These are phyloP conservation scores for Ptiloglossa arizonensis DNA, from an alignment of 1,140 invertebrate species.

Conservation along the genomic window DNA sequence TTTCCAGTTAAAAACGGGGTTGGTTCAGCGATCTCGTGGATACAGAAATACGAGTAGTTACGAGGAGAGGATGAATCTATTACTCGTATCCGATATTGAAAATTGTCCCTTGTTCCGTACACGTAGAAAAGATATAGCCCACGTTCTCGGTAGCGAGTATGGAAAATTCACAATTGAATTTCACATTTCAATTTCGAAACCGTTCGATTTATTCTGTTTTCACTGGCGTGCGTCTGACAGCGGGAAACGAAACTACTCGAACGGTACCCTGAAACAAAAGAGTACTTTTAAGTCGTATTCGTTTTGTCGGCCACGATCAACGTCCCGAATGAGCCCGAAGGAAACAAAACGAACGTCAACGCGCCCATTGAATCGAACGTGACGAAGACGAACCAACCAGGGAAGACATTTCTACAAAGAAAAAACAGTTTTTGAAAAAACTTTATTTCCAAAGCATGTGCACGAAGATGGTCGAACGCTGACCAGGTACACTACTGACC, in stretches of 20 bases:
- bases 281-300: conserved; percentile 44
- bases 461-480: too few species aligned
- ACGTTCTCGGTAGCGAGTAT: too few species aligned
- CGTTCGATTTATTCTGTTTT: conserved; percentile 22
- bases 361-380: conserved; percentile 13
- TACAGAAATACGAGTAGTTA: too few species aligned
- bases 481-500: too few species aligned
- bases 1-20: too few species aligned
- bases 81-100: too few species aligned
- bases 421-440: background rate
- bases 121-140: too few species aligned
- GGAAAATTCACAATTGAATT: too few species aligned
- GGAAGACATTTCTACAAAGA: background rate
- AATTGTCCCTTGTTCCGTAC: too few species aligned
- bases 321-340: background rate
- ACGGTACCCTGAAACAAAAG: conserved; percentile 23
- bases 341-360: background rate
- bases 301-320: conserved; percentile 23
- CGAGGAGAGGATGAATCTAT: too few species aligned
- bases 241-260: background rate
- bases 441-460: too few species aligned
- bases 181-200: conserved; percentile 4
- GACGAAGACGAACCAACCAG: conserved; percentile 14
- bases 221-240: background rate
- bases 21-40: too few species aligned